These are phyloP conservation scores for Oligia fasciuncula DNA, from an alignment of 2,888 invertebrate species.

Conservation along the genomic window DNA sequence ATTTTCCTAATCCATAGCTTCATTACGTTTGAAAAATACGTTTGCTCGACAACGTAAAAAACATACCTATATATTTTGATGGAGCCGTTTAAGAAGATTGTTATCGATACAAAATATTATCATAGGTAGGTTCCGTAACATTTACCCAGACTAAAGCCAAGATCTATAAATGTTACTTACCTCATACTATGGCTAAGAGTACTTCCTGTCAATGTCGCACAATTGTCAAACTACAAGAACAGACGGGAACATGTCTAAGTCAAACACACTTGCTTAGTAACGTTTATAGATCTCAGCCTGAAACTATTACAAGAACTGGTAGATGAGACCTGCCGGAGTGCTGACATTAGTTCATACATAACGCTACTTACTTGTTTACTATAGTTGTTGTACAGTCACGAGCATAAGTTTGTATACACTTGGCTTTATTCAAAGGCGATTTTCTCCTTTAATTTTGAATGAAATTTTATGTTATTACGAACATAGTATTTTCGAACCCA, in stretches of 20 bases:
- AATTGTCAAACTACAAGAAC: background rate
- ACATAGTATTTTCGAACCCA: no score
- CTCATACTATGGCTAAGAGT: background rate
- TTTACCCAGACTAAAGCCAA: background rate
- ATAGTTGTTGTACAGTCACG: background rate
- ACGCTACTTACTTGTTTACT: no score
- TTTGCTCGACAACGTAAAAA: background rate
- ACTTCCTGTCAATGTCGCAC: background rate
- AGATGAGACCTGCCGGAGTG: constrained; percentile 1
- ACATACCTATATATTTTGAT: background rate
- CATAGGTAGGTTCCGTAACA: background rate
- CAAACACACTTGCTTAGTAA: background rate
- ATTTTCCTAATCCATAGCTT: background rate
- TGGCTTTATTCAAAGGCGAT: no score
- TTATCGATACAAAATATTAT: background rate
- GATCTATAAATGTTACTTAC: background rate
- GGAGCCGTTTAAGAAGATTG: background rate
- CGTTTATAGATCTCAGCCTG: background rate
- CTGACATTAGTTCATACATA: constrained; percentile 2
- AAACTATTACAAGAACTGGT: background rate
- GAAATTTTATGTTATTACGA: no score
- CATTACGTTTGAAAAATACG: background rate
- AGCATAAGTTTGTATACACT: no score
- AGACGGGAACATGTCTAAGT: background rate
- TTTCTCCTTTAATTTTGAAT: no score